Percentiles rank a stretch among this genome's conserved stretches.
These are phyloP conservation scores for Triplophysa siluroides DNA, from an alignment of 2,113 vertebrate species.

Conservation along the genomic window DNA sequence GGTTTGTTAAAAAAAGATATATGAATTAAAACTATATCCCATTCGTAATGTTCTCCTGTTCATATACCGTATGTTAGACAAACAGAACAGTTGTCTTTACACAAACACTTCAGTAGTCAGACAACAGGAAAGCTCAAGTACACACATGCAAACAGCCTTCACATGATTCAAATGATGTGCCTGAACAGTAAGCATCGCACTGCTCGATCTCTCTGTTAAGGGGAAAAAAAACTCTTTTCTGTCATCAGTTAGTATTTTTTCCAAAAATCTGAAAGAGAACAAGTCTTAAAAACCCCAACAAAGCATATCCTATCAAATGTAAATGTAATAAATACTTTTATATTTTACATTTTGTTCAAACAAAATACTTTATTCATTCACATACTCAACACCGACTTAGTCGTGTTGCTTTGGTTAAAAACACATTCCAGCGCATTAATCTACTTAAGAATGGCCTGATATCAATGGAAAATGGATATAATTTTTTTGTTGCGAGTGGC, in stretches of 20 bases:
- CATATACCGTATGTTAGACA: not conserved
- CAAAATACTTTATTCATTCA: constrained; percentile 11
- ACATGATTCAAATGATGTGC: constrained; percentile 54
- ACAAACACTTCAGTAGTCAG: constrained; percentile 13
- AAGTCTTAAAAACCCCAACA: not conserved
- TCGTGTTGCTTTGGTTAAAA: constrained; percentile 34
- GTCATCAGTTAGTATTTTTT: not conserved
- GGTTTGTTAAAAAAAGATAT: constrained; percentile 4
- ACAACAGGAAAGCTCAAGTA: constrained; percentile 15
- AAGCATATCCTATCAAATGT: no score
- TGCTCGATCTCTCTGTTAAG: not conserved
- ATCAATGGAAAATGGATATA: constrained; percentile 25
- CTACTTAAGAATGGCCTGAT: constrained; percentile 46
- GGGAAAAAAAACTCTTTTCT: not conserved
- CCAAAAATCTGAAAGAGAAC: not conserved
- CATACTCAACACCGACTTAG: constrained; percentile 9
- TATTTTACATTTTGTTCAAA: not conserved
- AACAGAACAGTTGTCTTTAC: not conserved
- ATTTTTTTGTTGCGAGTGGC: not conserved
- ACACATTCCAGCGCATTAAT: constrained; percentile 52
- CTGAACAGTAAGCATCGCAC: constrained; percentile 35
- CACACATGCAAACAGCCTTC: constrained; percentile 20
- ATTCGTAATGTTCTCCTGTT: not conserved
- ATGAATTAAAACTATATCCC: not conserved
- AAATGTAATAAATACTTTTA: no score